These are phyloP conservation scores for Platynereis dumerilii DNA, from an alignment of 2,888 invertebrate genomes.

Conservation along the genomic window DNA sequence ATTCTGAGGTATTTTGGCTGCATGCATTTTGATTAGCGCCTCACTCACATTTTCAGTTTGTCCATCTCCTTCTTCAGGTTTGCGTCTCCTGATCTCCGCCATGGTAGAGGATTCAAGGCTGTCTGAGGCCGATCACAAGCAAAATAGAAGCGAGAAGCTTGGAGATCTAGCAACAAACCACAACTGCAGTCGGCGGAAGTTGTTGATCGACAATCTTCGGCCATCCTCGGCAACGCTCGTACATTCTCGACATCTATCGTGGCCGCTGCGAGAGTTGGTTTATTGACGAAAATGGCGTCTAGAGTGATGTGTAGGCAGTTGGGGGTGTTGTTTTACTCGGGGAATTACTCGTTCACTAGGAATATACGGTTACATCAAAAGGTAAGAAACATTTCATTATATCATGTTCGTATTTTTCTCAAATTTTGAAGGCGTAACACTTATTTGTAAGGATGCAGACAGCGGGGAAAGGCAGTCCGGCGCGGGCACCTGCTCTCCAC, in stretches of 20 bases:
- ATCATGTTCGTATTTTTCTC: conserved; percentile 1
- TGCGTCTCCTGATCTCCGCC: conserved; percentile 8
- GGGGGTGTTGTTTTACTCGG: conserved; percentile 17
- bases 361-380: conserved; percentile 23
- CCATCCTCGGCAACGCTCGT: conserved; percentile 1
- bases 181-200: too few relatives aligned
- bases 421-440: conserved; percentile 8
- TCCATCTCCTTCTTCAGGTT: conserved; percentile 3
- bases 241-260: conserved; percentile 9
- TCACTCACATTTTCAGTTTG: not conserved
- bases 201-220: not conserved
- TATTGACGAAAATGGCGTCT: conserved; percentile 19
- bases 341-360: conserved; percentile 22
- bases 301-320: conserved; percentile 23
- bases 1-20: too few relatives aligned
- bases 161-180: too few relatives aligned
- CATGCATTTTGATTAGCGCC: too few relatives aligned
- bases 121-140: too few relatives aligned
- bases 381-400: conserved; percentile 12
- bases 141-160: too few relatives aligned
- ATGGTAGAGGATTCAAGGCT: not conserved
- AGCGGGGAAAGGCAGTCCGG: too few relatives aligned
- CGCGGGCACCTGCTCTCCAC: too few relatives aligned
- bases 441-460: too few relatives aligned
- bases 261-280: not conserved